Evolutionary conservation across 1,140 invertebrate species (phyloP), one percentile per base, ranked within the genome.

Genomic region (Scaptomyza hsui): DNA sequence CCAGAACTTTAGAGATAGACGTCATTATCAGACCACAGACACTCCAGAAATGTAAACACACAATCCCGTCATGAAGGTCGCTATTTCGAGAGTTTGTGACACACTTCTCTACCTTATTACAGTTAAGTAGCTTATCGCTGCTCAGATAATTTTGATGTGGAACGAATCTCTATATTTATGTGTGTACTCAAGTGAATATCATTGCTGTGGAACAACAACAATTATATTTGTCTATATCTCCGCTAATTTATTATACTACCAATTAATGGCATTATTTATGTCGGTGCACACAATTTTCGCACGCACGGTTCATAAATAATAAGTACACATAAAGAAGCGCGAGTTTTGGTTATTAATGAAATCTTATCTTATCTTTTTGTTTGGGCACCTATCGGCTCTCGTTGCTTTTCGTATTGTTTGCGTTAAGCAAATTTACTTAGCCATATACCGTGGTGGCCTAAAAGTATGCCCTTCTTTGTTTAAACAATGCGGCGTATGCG

Each of bases 401-500:
- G 13, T 56, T 56, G 16, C 45, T 37, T 48, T 55, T 52, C 52
- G 4, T 18, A 9, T 9, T 73, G 62, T 53, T 76, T 78, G 71
- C n/a, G 19, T 56, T 68, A 7, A 6, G 41, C 44, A 75, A 72
- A 83, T 83, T 81, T 81, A 37, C 63, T 78, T 62, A 71, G 60
- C 73, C 73, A 49, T 61, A 48, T 32, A 3, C 10, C 29, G 10
- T 10, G 61, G 32, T 52, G 67, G 82, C 81, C 81, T 77, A 86
- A 86, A 86, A 86, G 81, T 86, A 86, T 86, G 78, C 81, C 78
- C 65, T 10, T 19, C 18, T 67, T n/a, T 85, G 62, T 73, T 77
- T 74, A 49, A 19, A 19, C 21, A 68, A 42, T 32, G 39, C 44
- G 48, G 47, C 64, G 77, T 56, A 86, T 85, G 21, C 60, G 49